Evolutionary conservation across 2,888 invertebrate genomes (phyloP), one percentile per base, ranked within the genome.

Genomic region (Hydriomena furcata): DNA sequence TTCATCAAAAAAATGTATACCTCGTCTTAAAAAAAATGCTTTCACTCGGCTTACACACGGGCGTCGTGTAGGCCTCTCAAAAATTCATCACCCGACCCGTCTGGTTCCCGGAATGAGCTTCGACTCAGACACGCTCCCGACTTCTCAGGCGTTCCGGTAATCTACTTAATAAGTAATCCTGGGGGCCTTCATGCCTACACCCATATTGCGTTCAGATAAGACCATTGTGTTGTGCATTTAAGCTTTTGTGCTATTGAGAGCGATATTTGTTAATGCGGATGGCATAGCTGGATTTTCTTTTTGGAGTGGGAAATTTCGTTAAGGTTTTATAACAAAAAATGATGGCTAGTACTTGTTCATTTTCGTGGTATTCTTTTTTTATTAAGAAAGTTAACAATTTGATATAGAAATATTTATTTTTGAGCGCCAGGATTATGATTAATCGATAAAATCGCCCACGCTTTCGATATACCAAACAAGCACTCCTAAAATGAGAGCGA

Each of bases 51-150:
- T 74, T 77, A 76, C 74, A 80, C 76, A 78, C 77, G 23, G 48
- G 62, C 77, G 79, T 73, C 79, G 79, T 77, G 74, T 68, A 83
- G 84, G 73, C 84, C 87, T 80, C 87, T 89, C 86, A 88, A 89
- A 88, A 87, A 89, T 89, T 88, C 89, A 89, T 86, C 87, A 85
- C 80, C 84, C 84, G 88, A 85, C 80, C 84, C 84, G 88, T 88
- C 89, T 86, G 82, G 79, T 65, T 63, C 66, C 71, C 67, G 67
- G 84, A 79, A 86, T 84, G 82, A 68, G 77, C 73, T 79, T 76
- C 71, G 63, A 75, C 72, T 71, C 72, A 67, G 75, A 71, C 70
- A 71, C 66, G 58, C 62, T 52, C 68, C 64, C 63, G 73, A 68
- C 73, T 76, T 69, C 72, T 70, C 60, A 66, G 61, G 62, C 60